A percentile compares a stretch with the other conserved stretches of the same genome.
Conservation (phyloP, 2,797 vertebrate genomes). For the Hirundo rustica region DNA sequence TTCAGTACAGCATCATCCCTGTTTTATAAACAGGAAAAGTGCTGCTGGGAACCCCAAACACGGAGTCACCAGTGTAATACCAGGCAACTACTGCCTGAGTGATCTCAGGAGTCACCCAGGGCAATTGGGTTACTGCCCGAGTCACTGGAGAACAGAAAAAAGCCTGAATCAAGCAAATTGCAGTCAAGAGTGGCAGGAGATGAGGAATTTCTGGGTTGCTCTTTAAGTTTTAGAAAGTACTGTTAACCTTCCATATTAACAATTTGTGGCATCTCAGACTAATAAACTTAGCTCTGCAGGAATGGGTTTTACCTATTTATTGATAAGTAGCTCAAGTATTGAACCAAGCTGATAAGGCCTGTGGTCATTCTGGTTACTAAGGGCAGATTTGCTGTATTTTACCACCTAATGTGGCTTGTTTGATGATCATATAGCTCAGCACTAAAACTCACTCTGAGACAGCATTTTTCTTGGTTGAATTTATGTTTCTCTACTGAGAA, state of each 20-base stretch:
- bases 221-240: neutral
- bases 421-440: neutral
- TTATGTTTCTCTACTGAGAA: neutral
- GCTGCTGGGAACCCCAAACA: neutral
- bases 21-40: neutral
- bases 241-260: neutral
- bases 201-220: neutral
- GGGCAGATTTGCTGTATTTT: neutral
- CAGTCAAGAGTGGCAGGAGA: neutral
- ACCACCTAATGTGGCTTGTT: neutral
- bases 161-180: neutral
- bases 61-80: accelerated
- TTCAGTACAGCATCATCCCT: neutral
- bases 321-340: neutral
- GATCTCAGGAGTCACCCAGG: neutral
- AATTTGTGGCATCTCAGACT: neutral
- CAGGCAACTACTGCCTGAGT: neutral
- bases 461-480: neutral
- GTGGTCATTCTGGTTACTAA: neutral
- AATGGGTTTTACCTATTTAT: neutral
- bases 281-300: neutral
- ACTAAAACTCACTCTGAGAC: neutral
- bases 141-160: neutral
- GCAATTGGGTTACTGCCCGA: neutral
- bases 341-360: neutral